Base-by-base conservation (phyloP, 2,113 vertebrate species). In the Arvicanthis niloticus region DNA sequence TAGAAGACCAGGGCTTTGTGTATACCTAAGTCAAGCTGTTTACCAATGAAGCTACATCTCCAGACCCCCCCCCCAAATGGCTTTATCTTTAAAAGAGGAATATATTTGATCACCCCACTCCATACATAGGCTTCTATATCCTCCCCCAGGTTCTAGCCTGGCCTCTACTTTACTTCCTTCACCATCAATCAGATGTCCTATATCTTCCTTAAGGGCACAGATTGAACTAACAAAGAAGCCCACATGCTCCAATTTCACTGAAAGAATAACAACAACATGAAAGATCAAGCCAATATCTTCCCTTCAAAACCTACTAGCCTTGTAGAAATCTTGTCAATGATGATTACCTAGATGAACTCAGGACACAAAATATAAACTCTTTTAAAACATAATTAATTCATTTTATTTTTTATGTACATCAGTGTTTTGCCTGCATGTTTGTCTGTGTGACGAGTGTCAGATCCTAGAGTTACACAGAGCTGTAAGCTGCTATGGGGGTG, bases 21-120 rank as follows among this genome's bases (percentile, higher is more conserved):
- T 16, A 34, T 51, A 34, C 77, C 34, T 31, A 31, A 34, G 31
- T 51, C 51, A 80, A 56, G 77, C 31, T 10, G 8, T 80, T 51
- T 37, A 34, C 29, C 17, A 37, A 80, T 2, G 1, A 37, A 53
- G 17, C 3, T 53, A 80, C 31, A 78, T 19, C 19, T 75, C 34
- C 19, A 73, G 73, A 51, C 65, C 62, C 29, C 29, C 11, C 3
- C 1, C 10, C 94, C 97, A 84, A 89, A 51, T 40, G 26, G 11
- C 82, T 85, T 81, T 90, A 96, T 58, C 53, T 34, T 97, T 88
- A 82, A 96, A 96, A 91, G 42, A 91, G 45, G 13, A 97, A 80
- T 67, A 75, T 7, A 95, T 11, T 80, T 5, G 62, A 96, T 29
- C 45, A 78, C 7, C 13, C 45, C 29, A 78, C 13, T 78, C 22